phyloP scores from a whole-genome alignment of 2,888 invertebrate species.

The Polymixis lichenea region DNA sequence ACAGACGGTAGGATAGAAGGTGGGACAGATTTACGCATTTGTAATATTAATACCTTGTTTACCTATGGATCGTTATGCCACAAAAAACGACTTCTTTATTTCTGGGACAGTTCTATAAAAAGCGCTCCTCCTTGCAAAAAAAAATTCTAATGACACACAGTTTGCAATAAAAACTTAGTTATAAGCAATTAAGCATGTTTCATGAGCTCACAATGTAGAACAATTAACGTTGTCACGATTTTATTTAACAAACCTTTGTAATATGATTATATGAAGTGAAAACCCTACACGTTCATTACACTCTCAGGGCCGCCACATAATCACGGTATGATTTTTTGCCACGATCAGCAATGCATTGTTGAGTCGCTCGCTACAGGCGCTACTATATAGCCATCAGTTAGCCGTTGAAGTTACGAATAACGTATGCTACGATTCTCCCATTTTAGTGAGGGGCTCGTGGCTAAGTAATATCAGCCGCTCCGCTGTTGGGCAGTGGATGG shows the following conservation, averaged over 20 bases:
- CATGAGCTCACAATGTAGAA: slow-evolving; percentile 2
- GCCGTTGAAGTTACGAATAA: background rate
- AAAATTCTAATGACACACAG: background rate
- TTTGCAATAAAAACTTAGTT: slow-evolving; percentile 14
- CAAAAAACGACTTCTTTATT: background rate
- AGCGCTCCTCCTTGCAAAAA: background rate
- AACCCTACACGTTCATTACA: slow-evolving; percentile 54
- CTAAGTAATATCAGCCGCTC: no score
- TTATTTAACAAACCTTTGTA: background rate
- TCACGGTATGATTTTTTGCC: slow-evolving; percentile 56
- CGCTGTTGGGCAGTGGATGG: no score
- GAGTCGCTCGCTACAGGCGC: background rate
- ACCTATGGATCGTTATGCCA: background rate
- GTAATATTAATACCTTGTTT: no score
- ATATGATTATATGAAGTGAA: slow-evolving; percentile 9
- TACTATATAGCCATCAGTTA: slow-evolving; percentile 11
- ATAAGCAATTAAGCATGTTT: background rate
- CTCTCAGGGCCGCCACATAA: slow-evolving; percentile 54
- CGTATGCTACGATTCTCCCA: background rate
- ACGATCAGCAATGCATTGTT: slow-evolving; percentile 47
- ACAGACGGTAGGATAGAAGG: no score
- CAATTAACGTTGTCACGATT: slow-evolving; percentile 1
- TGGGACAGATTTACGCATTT: background rate
- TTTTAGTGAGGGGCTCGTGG: no score
- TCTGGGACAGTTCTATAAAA: background rate